A percentile compares a stretch with the other conserved stretches of the same genome.
Evolutionary conservation across 2,113 vertebrate species (phyloP).

Genomic region (Herpetotheres cachinnans): DNA sequence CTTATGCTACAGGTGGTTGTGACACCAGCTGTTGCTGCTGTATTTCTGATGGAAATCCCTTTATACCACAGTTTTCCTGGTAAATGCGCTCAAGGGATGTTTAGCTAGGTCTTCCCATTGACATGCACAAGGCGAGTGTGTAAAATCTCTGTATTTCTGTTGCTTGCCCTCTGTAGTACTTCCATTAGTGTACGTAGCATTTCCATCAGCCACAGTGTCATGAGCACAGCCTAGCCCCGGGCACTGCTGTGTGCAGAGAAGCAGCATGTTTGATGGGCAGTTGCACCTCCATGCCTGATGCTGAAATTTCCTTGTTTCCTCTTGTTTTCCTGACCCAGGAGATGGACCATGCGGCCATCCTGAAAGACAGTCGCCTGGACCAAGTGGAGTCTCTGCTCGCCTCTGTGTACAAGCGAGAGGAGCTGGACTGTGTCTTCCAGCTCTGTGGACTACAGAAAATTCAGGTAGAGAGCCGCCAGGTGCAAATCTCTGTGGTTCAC

Average conservation of each 20-base stretch:
- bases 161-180: not conserved
- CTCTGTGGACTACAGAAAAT: conserved; percentile 82
- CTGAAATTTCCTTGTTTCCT: not conserved
- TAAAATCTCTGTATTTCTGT: not conserved
- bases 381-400: conserved; percentile 74
- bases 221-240: not conserved
- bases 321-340: conserved; percentile 51
- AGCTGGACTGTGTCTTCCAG: conserved; percentile 72
- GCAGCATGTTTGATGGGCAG: not conserved
- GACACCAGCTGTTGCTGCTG: not conserved
- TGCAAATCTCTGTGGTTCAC: not conserved
- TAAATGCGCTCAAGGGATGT: not conserved
- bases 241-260: not conserved
- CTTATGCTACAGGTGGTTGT: not conserved
- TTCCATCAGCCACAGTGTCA: not conserved
- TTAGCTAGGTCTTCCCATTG: not conserved
- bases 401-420: conserved; percentile 33
- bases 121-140: not conserved
- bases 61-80: not conserved
- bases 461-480: conserved; percentile 39
- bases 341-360: conserved; percentile 54
- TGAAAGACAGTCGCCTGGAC: conserved; percentile 49
- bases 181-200: not conserved
- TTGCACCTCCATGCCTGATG: not conserved
- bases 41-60: not conserved